Conservation (phyloP, 2,113 vertebrate genomes). For the Dascyllus trimaculatus region DNA sequence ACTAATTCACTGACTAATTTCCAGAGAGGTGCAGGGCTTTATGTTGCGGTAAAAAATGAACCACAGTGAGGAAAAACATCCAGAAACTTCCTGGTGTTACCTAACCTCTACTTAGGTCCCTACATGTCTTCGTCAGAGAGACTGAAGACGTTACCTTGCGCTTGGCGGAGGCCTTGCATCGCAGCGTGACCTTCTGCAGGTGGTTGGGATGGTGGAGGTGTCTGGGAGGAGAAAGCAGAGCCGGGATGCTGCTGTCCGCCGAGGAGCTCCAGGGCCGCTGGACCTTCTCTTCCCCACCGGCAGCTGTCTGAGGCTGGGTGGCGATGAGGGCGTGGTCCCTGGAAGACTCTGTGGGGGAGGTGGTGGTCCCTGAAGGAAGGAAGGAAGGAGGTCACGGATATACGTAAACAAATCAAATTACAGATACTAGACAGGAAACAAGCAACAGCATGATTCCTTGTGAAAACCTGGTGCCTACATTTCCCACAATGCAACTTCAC, state of each 20-base stretch:
- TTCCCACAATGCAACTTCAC: too few species aligned
- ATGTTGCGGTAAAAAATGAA: too few species aligned
- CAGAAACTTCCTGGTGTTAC: too few species aligned
- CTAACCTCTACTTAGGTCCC: too few species aligned
- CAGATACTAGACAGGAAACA: too few species aligned
- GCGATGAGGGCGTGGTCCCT: conserved; percentile 34
- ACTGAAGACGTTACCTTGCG: conserved; percentile 83
- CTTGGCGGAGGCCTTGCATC: conserved; percentile 91
- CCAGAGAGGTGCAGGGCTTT: too few species aligned
- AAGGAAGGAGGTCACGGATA: too few species aligned
- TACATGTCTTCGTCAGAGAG: background rate
- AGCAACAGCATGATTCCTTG: too few species aligned
- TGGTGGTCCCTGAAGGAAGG: conserved; percentile 48
- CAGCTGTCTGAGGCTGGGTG: conserved; percentile 29
- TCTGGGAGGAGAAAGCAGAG: conserved; percentile 58
- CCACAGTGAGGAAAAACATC: too few species aligned
- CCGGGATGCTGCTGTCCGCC: conserved; percentile 66
- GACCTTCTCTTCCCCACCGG: conserved; percentile 30
- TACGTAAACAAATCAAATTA: too few species aligned
- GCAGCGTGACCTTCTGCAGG: conserved; percentile 78
- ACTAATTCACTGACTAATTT: too few species aligned
- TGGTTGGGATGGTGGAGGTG: conserved; percentile 61
- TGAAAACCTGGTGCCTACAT: too few species aligned
- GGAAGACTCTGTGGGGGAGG: conserved; percentile 37
- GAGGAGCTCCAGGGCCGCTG: conserved; percentile 79